Conservation (phyloP, 2,888 invertebrate genomes). For the Hemicrepidius hirtus region DNA sequence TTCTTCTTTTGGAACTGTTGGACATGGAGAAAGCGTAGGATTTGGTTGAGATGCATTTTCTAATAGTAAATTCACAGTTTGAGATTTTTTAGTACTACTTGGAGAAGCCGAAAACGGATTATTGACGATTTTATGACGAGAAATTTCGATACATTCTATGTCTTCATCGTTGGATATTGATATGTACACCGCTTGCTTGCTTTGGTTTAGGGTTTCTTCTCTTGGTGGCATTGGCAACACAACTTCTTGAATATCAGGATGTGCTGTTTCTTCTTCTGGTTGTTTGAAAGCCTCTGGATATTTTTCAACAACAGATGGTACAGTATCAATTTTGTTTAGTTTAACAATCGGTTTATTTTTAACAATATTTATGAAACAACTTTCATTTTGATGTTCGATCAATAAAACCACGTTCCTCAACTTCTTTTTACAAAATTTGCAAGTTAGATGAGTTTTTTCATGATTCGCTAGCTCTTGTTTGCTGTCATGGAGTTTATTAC, state of each 20-base stretch:
- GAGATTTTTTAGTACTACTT: no score
- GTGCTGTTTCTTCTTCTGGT: neutral
- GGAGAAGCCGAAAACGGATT: no score
- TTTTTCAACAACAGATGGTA: conserved; percentile 1
- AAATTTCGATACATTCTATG: neutral
- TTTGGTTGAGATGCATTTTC: no score
- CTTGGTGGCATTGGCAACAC: no score
- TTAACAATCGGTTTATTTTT: conserved; percentile 10
- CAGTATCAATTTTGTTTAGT: conserved; percentile 4
- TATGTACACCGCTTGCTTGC: neutral
- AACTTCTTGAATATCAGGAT: no score
- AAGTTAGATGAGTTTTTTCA: conserved; percentile 46
- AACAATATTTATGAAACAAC: conserved; percentile 12
- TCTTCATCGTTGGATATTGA: conserved; percentile 23
- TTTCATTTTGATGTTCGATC: neutral
- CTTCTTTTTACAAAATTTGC: conserved; percentile 45
- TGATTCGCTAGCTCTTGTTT: conserved; percentile 40
- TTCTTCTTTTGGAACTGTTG: neutral
- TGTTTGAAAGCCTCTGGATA: neutral
- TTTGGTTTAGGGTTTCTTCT: no score
- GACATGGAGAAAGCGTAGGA: neutral
- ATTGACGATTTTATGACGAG: neutral
- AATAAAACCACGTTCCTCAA: neutral
- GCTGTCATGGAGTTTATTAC: conserved; percentile 4
- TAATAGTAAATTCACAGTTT: neutral